These are phyloP conservation scores for Cryptocephalus primarius DNA, from an alignment of 2,888 invertebrate genomes.

Conservation along the genomic window DNA sequence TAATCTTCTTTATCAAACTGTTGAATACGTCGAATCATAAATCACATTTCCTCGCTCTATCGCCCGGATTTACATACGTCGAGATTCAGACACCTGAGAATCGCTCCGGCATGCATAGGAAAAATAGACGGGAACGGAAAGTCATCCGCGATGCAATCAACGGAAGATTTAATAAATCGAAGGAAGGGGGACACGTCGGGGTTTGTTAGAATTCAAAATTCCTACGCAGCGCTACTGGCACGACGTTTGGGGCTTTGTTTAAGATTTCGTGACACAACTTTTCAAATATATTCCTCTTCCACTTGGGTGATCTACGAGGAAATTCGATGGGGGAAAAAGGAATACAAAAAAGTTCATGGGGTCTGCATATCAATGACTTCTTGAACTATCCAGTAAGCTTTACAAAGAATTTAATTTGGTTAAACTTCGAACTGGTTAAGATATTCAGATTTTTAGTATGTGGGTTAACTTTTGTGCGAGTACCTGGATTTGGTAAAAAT, in stretches of 20 bases:
- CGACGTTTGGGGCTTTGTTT: conserved; percentile 10
- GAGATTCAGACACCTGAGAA: neutral
- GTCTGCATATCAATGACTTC: too few species aligned
- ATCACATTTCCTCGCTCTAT: conserved; percentile 18
- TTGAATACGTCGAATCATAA: conserved; percentile 24
- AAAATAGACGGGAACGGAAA: too few species aligned
- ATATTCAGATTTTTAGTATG: neutral
- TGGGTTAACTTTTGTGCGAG: too few species aligned
- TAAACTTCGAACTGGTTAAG: neutral
- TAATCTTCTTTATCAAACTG: conserved; percentile 27
- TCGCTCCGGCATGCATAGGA: too few species aligned
- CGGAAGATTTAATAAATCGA: too few species aligned
- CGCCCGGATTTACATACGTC: conserved; percentile 17
- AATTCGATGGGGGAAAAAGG: conserved; percentile 2
- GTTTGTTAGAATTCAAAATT: too few species aligned
- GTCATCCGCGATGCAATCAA: too few species aligned
- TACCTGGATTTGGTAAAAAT: too few species aligned
- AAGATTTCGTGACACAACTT: conserved; percentile 15
- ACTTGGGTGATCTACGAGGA: conserved; percentile 8
- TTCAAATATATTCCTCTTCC: conserved; percentile 15
- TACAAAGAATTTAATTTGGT: neutral
- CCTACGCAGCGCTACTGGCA: too few species aligned
- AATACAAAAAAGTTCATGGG: too few species aligned
- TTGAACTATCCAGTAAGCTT: neutral
- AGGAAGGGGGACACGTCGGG: too few species aligned